Evolutionary conservation across 2,888 invertebrate genomes (phyloP).

Genomic region (Molorchus minor): DNA sequence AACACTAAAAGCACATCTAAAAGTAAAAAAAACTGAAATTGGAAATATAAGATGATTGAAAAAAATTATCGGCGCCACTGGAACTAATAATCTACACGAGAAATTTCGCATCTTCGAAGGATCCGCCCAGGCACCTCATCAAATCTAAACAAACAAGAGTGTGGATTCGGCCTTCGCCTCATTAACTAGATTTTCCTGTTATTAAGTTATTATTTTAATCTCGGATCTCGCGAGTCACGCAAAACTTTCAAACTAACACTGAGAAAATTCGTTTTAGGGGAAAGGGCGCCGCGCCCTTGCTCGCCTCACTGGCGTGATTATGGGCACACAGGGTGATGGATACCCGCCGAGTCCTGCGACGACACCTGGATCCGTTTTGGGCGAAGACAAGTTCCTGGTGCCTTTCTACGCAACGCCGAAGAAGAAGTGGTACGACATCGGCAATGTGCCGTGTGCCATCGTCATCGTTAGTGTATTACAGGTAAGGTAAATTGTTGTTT

Average conservation of each 20-base stretch:
- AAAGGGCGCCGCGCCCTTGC: constrained; percentile 8
- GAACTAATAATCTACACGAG: neutral
- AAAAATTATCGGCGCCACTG: too few relatives aligned
- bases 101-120: constrained; percentile 12
- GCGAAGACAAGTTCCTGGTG: constrained; percentile 51
- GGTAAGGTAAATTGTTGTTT: constrained; percentile 46
- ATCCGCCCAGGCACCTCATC: constrained; percentile 2
- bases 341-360: constrained; percentile 45
- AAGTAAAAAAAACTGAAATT: too few relatives aligned
- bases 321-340: constrained; percentile 10
- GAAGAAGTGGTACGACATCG: constrained; percentile 39
- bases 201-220: constrained; percentile 14
- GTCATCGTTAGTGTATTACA: constrained; percentile 54
- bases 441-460: constrained; percentile 54
- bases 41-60: too few relatives aligned
- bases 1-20: too few relatives aligned
- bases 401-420: constrained; percentile 35
- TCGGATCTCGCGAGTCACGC: neutral
- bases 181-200: constrained; percentile 15
- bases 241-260: neutral
- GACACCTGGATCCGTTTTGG: constrained; percentile 51
- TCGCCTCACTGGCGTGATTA: neutral
- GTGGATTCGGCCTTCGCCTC: constrained; percentile 18
- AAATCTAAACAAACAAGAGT: constrained; percentile 12
- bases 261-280: constrained; percentile 6